Conservation (phyloP, 1,140 invertebrate genomes). For the Bombus pascuorum region DNA sequence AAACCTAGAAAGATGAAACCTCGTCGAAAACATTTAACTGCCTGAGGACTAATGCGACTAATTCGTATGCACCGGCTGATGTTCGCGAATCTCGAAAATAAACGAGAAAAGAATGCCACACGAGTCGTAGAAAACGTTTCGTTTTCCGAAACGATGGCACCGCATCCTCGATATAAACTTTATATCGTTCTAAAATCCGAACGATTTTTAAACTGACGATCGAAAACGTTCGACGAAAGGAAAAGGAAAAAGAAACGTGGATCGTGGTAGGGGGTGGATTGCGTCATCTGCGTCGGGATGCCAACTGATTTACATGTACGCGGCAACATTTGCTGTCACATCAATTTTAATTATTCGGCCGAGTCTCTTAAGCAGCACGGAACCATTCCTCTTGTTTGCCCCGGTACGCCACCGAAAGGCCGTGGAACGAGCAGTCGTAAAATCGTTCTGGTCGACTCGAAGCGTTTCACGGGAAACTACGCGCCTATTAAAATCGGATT, state of each 20-base stretch:
- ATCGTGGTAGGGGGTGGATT: neutral
- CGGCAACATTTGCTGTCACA: constrained; percentile 48
- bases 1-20: neutral
- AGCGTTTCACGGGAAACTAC: constrained; percentile 61
- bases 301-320: constrained; percentile 43
- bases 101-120: neutral
- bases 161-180: constrained; percentile 3
- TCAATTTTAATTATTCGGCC: constrained; percentile 67
- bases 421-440: constrained; percentile 62
- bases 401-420: constrained; percentile 56
- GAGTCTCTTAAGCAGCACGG: constrained; percentile 49
- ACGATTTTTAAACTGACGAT: neutral
- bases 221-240: too few species aligned
- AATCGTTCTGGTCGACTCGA: constrained; percentile 53
- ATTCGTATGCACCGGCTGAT: constrained; percentile 18
- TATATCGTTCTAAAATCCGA: neutral
- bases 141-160: neutral
- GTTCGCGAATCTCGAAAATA: neutral
- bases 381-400: constrained; percentile 52
- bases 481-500: constrained; percentile 66
- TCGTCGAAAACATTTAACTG: constrained; percentile 12
- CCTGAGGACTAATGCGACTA: constrained; percentile 1
- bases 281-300: constrained; percentile 12
- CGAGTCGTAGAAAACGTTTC: neutral
- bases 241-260: neutral